Evolutionary conservation across 2,113 vertebrate species (phyloP).

Genomic region (Artemisiospiza belli): DNA sequence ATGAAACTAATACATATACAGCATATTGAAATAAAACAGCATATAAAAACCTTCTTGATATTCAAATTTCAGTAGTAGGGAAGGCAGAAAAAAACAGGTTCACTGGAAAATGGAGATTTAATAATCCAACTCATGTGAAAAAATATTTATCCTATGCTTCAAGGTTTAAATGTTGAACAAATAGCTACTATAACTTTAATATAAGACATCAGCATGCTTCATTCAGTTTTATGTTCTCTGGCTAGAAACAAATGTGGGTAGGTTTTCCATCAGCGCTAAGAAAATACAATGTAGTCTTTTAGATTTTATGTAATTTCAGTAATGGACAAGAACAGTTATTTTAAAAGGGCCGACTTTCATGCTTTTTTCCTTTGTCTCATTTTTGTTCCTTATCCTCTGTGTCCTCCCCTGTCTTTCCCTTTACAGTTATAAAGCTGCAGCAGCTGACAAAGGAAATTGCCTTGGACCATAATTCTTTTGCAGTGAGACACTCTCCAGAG

Average conservation of each 20-base stretch:
- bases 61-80: neutral
- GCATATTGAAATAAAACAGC: neutral
- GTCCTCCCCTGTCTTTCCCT: conserved; percentile 1
- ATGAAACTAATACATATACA: neutral
- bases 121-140: neutral
- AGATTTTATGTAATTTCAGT: neutral
- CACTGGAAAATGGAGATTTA: neutral
- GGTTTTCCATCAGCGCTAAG: neutral
- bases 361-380: neutral
- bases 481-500: conserved; percentile 25
- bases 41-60: neutral
- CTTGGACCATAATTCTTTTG: conserved; percentile 32
- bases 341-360: neutral
- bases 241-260: neutral
- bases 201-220: neutral
- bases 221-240: neutral
- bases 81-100: neutral
- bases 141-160: neutral
- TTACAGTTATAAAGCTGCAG: conserved; percentile 35
- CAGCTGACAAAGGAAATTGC: conserved; percentile 48
- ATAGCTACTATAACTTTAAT: neutral
- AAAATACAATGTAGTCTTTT: neutral
- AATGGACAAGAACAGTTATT: neutral
- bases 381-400: conserved; percentile 9
- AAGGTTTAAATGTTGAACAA: neutral